A percentile compares a stretch with the other conserved stretches of the same genome.
Evolutionary conservation across 2,797 vertebrate genomes (phyloP).

Genomic region (Centroberyx gerrardi): DNA sequence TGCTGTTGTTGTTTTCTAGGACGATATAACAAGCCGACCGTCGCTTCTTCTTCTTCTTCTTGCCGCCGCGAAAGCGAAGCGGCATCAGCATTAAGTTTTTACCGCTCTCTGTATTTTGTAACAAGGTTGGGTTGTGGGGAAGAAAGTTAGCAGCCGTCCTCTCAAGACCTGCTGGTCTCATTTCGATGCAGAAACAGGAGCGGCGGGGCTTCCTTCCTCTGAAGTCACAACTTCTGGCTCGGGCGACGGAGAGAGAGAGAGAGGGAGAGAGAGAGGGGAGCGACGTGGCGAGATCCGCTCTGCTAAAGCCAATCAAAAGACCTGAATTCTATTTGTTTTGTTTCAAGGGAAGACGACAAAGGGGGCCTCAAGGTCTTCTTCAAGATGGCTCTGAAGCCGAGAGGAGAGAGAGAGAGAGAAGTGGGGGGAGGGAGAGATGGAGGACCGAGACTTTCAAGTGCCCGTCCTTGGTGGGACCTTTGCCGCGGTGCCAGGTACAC

Average conservation of each 20-base stretch:
- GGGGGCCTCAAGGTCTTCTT: slow-evolving; percentile 95
- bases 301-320: slow-evolving; percentile 87
- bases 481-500: slow-evolving; percentile 92
- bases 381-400: slow-evolving; percentile 91
- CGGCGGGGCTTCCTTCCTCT: slow-evolving; percentile 71
- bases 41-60: slow-evolving; percentile 27
- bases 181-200: slow-evolving; percentile 81
- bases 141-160: slow-evolving; percentile 81
- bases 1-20: slow-evolving; percentile 62
- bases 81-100: slow-evolving; percentile 75
- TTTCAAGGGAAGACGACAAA: slow-evolving; percentile 97
- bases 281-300: slow-evolving; percentile 73
- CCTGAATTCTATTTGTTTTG: slow-evolving; percentile 91
- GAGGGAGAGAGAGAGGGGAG: slow-evolving; percentile 20
- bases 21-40: slow-evolving; percentile 66
- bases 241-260: slow-evolving; percentile 52
- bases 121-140: slow-evolving; percentile 75
- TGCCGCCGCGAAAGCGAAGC: slow-evolving; percentile 52
- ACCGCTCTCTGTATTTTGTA: slow-evolving; percentile 74
- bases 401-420: slow-evolving; percentile 70
- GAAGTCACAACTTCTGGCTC: slow-evolving; percentile 84
- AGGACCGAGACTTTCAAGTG: slow-evolving; percentile 85
- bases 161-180: slow-evolving; percentile 84
- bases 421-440: slow-evolving; percentile 35
- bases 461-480: slow-evolving; percentile 94